Conservation (phyloP, 2,113 vertebrate species). For the Tyto alba region DNA sequence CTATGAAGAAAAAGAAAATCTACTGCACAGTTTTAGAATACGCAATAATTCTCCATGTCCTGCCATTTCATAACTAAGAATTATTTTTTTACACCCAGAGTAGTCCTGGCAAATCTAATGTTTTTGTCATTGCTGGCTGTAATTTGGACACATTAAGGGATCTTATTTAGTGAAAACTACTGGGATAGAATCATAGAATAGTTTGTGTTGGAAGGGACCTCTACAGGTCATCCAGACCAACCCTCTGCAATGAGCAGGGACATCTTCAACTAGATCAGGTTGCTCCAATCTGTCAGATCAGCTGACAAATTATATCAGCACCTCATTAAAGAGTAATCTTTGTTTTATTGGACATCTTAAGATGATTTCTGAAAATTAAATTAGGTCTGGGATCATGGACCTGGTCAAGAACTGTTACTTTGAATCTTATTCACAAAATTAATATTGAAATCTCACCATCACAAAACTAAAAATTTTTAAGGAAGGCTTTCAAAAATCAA, state of each 20-base stretch:
- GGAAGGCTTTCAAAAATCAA: background rate
- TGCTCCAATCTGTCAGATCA: background rate
- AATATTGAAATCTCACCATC: background rate
- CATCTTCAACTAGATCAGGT: background rate
- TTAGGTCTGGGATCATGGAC: background rate
- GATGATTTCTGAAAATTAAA: background rate
- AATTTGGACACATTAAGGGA: background rate
- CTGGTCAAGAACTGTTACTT: background rate
- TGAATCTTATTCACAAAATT: background rate
- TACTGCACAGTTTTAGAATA: background rate
- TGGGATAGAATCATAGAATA: background rate
- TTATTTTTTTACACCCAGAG: background rate
- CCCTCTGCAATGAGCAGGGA: background rate
- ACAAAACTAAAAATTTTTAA: background rate
- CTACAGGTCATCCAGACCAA: background rate
- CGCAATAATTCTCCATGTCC: background rate
- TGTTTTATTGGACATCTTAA: background rate
- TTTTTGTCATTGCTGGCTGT: background rate
- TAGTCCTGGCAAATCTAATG: background rate
- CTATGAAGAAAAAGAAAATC: background rate
- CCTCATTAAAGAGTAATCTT: background rate
- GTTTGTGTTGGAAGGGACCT: background rate
- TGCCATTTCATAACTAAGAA: background rate
- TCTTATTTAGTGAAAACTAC: background rate
- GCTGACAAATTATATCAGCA: background rate